Base-by-base conservation (phyloP, 2,797 vertebrate genomes). In the Manis javanica region DNA sequence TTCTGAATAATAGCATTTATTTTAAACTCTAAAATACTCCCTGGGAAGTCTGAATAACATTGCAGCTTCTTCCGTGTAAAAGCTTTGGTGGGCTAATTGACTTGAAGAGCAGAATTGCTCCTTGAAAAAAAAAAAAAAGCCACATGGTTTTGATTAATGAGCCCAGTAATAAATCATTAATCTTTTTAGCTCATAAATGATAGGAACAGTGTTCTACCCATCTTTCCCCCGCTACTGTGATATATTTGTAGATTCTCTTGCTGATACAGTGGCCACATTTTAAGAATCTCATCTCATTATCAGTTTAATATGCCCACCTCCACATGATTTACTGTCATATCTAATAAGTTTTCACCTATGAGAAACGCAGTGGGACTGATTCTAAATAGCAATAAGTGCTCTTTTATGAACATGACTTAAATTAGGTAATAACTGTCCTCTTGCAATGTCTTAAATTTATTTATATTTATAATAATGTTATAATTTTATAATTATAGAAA, bases 111-210 rank as follows among this genome's bases (percentile, higher is more conserved):
- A 24, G 96, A 98, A 98, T 98, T 96, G 91, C 90, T 98, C 97
- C 96, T 98, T 97, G 78, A 97, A 98, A 98, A 95, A 98, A 97
- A 97, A 57, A 72, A 84, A 74, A 84, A 79, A 77, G 23, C 7
- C 87, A 79, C 77, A 92, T 13, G 81, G 18, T 98, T 98, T 98
- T 98, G 98, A 99, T 98, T 99, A 98, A 99, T 98, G 98, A 98
- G 96, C 96, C 97, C 91, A 95, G 96, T 98, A 98, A 98, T 98
- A 98, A 98, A 98, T 98, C 98, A 98, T 99, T 98, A 98, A 98
- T 99, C 98, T 98, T 98, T 98, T 98, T 96, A 97, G 94, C 96
- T 98, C 94, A 97, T 97, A 98, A 98, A 96, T 95, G 91, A 98
- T 97, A 97, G 95, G 93, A 98, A 97, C 93, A 95, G 34, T 97